Evolutionary conservation across 2,797 vertebrate species (phyloP).

Genomic region (Sparidentex hasta): DNA sequence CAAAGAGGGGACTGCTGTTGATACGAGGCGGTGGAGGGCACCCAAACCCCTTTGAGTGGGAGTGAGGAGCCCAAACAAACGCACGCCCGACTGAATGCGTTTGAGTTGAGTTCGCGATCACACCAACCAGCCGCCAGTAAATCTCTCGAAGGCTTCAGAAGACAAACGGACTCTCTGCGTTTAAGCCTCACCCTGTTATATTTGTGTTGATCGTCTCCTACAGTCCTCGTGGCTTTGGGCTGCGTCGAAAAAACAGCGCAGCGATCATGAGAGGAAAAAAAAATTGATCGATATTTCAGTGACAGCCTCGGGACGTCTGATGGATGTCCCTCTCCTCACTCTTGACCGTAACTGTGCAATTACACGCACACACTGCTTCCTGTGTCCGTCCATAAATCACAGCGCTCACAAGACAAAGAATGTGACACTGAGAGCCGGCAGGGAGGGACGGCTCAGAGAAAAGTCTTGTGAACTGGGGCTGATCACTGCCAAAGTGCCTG

Average conservation of each 20-base stretch:
- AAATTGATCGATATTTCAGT: slow-evolving; percentile 57
- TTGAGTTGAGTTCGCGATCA: slow-evolving; percentile 5
- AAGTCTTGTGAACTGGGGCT: slow-evolving; percentile 61
- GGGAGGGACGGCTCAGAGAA: slow-evolving; percentile 48
- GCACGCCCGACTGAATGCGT: too few species aligned
- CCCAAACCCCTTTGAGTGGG: slow-evolving; percentile 11
- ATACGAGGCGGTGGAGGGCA: slow-evolving; percentile 26
- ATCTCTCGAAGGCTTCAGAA: neutral
- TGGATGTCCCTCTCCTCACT: slow-evolving; percentile 50
- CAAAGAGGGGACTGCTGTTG: slow-evolving; percentile 62
- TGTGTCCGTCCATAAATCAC: slow-evolving; percentile 75
- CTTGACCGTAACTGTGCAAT: slow-evolving; percentile 58
- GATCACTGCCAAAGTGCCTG: slow-evolving; percentile 68
- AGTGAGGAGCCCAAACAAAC: slow-evolving; percentile 9
- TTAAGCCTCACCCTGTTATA: slow-evolving; percentile 8
- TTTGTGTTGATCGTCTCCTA: slow-evolving; percentile 38
- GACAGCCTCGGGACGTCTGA: slow-evolving; percentile 49
- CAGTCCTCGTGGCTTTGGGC: slow-evolving; percentile 22
- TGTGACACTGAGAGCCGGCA: slow-evolving; percentile 65
- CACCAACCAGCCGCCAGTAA: neutral
- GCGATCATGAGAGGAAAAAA: slow-evolving; percentile 37
- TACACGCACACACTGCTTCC: slow-evolving; percentile 65
- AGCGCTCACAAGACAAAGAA: slow-evolving; percentile 77
- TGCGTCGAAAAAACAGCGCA: slow-evolving; percentile 11
- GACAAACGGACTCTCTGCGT: slow-evolving; percentile 7